Base-by-base conservation (phyloP, 92 coral and sea anemone species). In the Hydrozoanthus gracilis region DNA sequence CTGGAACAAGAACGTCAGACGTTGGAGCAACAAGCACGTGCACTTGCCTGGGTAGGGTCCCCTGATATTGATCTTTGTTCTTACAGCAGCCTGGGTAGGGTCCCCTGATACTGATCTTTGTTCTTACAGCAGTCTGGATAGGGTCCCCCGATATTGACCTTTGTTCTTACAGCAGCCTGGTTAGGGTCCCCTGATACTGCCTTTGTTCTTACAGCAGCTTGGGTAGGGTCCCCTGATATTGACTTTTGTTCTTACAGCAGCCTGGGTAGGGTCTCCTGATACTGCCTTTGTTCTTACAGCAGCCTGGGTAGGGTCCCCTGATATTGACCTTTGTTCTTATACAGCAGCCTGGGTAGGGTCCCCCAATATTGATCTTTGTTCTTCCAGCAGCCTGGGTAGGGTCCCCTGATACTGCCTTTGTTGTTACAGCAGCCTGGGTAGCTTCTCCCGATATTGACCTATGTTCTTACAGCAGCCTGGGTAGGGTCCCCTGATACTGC, bases 1-100 rank as follows among this genome's bases (percentile, higher is more conserved):
- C 45, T 94, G 44, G 55, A 90, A 46, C 88, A 88, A 64, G 89
- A 91, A 54, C 92, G 90, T 65, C 92, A 85, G 65, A 90, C 88
- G 13, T 68, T 93, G 64, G 93, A 92, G 56, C 92, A 88, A 61
- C 88, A 78, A 27, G 88, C 91, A 10, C 90, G 88, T 7, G 87
- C 71, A 15, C 50, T 90, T 75, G 74, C 77, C 86, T 69, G 60
- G 75, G 73, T 69, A 49, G 58, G 76, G 70, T n/a, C 56, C 54
- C 18, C 56, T 73, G 8, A 27, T 27, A 27, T 27, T 27, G 39
- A 27, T 2, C 39, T 27, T 27, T 27, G 39, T 27, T 27, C 2
- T 27, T 27, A 27, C 39, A 27, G 39, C 39, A 27, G 39, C 39
- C 39, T 27, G 39, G 0, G 39, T 27, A 27, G 39, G 39, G 39